A percentile compares a stretch with the other conserved stretches of the same genome.
Evolutionary conservation across 2,797 vertebrate species (phyloP).

Genomic region (Poeciliopsis presidionis): DNA sequence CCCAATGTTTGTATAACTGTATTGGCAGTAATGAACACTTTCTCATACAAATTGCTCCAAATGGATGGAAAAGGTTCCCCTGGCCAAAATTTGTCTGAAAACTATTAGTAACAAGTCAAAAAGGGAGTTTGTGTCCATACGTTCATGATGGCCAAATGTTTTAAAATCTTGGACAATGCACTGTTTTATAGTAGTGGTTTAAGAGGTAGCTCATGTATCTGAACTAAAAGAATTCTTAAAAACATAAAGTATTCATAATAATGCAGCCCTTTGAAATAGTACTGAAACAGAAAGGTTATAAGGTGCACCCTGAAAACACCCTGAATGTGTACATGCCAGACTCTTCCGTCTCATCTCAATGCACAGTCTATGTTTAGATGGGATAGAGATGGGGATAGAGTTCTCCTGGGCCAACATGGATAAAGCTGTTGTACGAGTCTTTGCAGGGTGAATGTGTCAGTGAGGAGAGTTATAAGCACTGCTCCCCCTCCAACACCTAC

Average conservation of each 20-base stretch:
- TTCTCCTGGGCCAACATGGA: constrained; percentile 58
- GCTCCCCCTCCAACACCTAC: constrained; percentile 44
- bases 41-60: neutral
- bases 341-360: constrained; percentile 41
- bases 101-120: neutral
- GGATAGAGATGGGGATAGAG: constrained; percentile 43
- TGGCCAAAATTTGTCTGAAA: neutral
- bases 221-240: neutral
- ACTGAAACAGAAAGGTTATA: neutral
- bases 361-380: constrained; percentile 74
- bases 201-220: neutral
- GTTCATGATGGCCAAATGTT: neutral
- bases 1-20: neutral
- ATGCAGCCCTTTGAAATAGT: neutral
- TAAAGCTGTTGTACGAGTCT: constrained; percentile 58
- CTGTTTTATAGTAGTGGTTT: neutral
- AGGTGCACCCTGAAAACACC: neutral
- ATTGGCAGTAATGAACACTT: neutral
- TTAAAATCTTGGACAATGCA: neutral
- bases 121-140: neutral
- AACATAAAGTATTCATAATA: neutral
- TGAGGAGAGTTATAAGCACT: constrained; percentile 64
- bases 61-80: neutral
- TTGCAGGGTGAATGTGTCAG: constrained; percentile 65
- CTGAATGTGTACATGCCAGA: constrained; percentile 3